Evolutionary conservation across 2,113 vertebrate species (phyloP), one percentile per base, ranked within the genome.

Genomic region (Halcyon malimbica): DNA sequence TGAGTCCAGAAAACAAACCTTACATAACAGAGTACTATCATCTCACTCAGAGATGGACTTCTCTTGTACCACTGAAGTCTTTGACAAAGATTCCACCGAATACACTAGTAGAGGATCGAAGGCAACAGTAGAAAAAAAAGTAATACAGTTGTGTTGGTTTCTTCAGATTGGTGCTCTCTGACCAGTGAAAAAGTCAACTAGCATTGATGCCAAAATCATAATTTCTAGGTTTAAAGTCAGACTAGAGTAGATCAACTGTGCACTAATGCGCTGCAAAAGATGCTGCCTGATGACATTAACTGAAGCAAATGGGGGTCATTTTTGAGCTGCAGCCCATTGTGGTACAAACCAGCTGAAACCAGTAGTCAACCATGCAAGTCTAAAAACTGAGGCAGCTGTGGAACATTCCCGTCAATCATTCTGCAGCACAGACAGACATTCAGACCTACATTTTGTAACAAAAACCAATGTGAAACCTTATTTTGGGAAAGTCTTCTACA

Each of bases 231-330:
- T 91, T 76, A 53, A 80, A 39, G 4, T 50, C 20, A 83, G 37
- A 48, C 6, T 16, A 83, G 8, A 76, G 11, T 0, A 54, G 18
- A 83, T 18, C 6, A 42, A 53, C 13, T 63, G 13, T 6, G 1
- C 28, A 16, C 12, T 67, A 54, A 71, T 2, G 17, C 12, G 79
- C 13, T 29, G 50, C 6, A 62, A 62, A 80, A 56, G 57, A n/a
- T 12, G 48, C 31, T 11, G 41, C 18, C n/a, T 73, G 18, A 51
- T n/a, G 16, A 20, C 0, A 1, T 26, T 68, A 73, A 7, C 0
- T 81, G 39, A 7, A 10, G 39, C 4, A 89, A 83, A 71, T 1
- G 0, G 3, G 24, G 13, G 41, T 10, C 35, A 71, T 18, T 68
- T 44, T 35, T 1, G 10, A 93, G n/a, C 60, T 82, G 60, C 31